Base-by-base conservation (phyloP, 2,113 vertebrate species). In the Calyptommatus sinebrachiatus region DNA sequence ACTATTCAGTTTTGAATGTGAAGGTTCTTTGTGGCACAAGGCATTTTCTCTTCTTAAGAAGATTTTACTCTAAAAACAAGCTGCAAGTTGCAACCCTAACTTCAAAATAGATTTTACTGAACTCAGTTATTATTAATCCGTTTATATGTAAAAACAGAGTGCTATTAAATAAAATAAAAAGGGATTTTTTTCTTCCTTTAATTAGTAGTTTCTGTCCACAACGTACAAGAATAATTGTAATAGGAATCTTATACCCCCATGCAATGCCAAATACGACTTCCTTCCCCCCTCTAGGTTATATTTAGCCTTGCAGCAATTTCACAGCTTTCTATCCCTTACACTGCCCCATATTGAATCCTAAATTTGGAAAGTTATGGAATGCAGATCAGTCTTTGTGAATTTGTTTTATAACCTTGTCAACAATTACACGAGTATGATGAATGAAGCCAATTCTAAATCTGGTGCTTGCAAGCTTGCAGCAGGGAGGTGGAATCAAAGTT, bases 361-460 rank as follows among this genome's bases (percentile, higher is more conserved):
- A 35, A 66, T 53, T 14, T 18, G 29, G 61, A 80, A 79, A 18
- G 83, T 80, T 79, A 88, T 4, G 35, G 84, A 41, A 73, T 85
- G 73, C 71, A 31, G 48, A 50, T 86, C 62, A 81, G 45, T 82
- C 77, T 53, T 41, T 24, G 83, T 46, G n/a, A 24, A 57, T n/a
- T 83, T 73, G 67, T 35, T 71, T 86, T 79, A 57, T 78, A 83
- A 65, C 20, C 26, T 73, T 79, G 57, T 69, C 76, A 87, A 31
- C 0, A 85, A 92, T 89, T 84, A 85, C 86, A 83, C 89, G 85
- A 88, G 92, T 80, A 88, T 83, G 57, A 80, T 83, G 66, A 91
- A 88, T 83, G 79, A 85, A 91, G 93, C 91, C 88, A 87, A 88
- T 91, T 92, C 86, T 88, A 90, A 57, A 83, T 86, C 79, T 91